phyloP scores from a whole-genome alignment of 2,888 invertebrate species.

The Erebia ligea region DNA sequence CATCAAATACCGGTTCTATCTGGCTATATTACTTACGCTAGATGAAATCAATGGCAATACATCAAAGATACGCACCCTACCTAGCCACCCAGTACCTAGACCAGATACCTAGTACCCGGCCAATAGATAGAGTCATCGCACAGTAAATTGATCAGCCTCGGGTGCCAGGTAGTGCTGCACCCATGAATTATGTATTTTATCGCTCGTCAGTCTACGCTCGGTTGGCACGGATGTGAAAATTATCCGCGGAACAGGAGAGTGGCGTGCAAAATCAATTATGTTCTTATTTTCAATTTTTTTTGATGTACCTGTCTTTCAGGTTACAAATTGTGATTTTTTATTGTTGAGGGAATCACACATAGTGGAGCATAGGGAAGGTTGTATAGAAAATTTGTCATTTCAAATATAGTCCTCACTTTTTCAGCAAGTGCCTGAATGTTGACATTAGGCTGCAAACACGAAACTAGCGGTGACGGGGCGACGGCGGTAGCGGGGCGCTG shows the following conservation, averaged over 20 bases:
- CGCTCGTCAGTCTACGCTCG: slow-evolving; percentile 18
- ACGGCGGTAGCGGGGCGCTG: no score
- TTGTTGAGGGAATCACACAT: no score
- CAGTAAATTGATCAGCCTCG: slow-evolving; percentile 23
- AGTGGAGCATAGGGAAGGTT: no score
- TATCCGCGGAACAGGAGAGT: slow-evolving; percentile 1
- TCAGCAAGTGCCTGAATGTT: no score
- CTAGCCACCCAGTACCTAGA: no score
- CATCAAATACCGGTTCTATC: not conserved
- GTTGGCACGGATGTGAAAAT: slow-evolving; percentile 14
- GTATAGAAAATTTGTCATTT: no score
- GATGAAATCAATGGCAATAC: slow-evolving; percentile 2
- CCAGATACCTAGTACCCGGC: not conserved
- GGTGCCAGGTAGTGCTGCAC: slow-evolving; percentile 17
- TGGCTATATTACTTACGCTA: not conserved
- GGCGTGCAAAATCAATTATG: slow-evolving; percentile 17
- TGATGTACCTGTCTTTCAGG: not conserved
- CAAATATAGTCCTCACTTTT: no score
- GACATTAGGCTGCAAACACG: no score
- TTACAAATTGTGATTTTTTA: no score
- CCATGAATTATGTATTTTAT: slow-evolving; percentile 25
- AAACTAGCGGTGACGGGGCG: no score
- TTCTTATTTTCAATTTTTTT: slow-evolving; percentile 3
- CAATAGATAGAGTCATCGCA: slow-evolving; percentile 19
- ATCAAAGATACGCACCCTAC: not conserved